phyloP scores from a whole-genome alignment of 2,888 invertebrate species.

The Eristalinus sepulchralis region DNA sequence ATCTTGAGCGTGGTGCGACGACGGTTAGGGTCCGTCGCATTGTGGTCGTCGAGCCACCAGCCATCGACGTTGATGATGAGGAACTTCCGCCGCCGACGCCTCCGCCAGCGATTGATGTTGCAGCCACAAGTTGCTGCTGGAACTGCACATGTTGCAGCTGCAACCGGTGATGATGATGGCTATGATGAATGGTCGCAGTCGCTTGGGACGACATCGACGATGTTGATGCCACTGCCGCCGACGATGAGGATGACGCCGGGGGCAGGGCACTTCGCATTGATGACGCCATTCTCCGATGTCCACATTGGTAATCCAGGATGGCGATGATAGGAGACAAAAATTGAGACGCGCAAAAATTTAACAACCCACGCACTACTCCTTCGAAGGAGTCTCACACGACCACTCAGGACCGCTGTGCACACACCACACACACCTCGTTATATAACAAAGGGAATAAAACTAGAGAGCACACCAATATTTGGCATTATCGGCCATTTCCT shows the following conservation, averaged over 20 bases:
- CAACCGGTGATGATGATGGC: slow-evolving; percentile 68
- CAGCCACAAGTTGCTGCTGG: slow-evolving; percentile 74
- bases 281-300: slow-evolving; percentile 65
- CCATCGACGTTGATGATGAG: slow-evolving; percentile 73
- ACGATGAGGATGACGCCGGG: slow-evolving; percentile 72
- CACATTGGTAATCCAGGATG: slow-evolving; percentile 69
- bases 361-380: not conserved
- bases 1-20: slow-evolving; percentile 82
- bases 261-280: slow-evolving; percentile 64
- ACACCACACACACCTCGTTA: slow-evolving; percentile 50
- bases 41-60: slow-evolving; percentile 75
- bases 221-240: slow-evolving; percentile 74
- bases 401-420: not conserved
- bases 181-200: slow-evolving; percentile 71
- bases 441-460: slow-evolving; percentile 40
- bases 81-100: slow-evolving; percentile 81
- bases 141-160: slow-evolving; percentile 70
- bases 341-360: not conserved
- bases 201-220: slow-evolving; percentile 43
- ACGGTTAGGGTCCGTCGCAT: slow-evolving; percentile 56
- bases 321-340: slow-evolving; percentile 11
- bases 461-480: slow-evolving; percentile 11
- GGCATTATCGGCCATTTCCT: slow-evolving; percentile 62
- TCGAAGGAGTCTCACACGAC: not conserved
- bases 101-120: slow-evolving; percentile 81